phyloP scores from a whole-genome alignment of 2,888 invertebrate genomes.

The Athetis lepigone region DNA sequence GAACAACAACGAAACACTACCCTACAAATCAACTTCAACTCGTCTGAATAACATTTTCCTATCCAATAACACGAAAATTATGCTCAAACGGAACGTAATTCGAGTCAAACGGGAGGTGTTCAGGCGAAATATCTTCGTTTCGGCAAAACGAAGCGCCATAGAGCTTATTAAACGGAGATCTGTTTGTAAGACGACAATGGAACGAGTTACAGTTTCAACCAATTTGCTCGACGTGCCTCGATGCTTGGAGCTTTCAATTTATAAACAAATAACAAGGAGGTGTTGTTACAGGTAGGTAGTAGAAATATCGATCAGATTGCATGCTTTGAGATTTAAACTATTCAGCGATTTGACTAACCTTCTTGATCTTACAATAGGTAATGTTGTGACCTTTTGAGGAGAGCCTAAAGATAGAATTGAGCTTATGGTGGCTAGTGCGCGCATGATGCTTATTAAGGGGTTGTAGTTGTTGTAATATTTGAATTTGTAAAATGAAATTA shows the following conservation, averaged over 20 bases:
- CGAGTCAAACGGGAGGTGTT: conserved; percentile 54
- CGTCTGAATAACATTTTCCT: conserved; percentile 53
- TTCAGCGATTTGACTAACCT: too few species aligned
- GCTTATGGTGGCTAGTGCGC: too few species aligned
- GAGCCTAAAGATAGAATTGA: too few species aligned
- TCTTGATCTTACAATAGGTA: too few species aligned
- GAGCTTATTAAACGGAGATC: conserved; percentile 62
- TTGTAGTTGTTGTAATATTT: too few species aligned
- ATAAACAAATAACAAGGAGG: conserved; percentile 34
- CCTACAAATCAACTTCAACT: conserved; percentile 40
- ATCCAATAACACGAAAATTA: conserved; percentile 61
- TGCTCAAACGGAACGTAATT: conserved; percentile 54
- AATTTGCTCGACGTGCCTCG: conserved; percentile 44
- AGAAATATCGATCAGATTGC: too few species aligned
- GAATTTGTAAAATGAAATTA: too few species aligned
- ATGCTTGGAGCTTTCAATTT: conserved; percentile 25
- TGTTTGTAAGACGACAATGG: conserved; percentile 53
- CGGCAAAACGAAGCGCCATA: conserved; percentile 48
- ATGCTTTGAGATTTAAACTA: too few species aligned
- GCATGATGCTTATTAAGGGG: too few species aligned
- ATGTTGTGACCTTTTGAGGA: too few species aligned
- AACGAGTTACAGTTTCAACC: conserved; percentile 55
- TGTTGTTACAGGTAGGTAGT: neutral
- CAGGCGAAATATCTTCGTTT: conserved; percentile 49
- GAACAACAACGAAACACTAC: conserved; percentile 16